Percentiles rank a stretch among this genome's conserved stretches.
These are phyloP conservation scores for Drosophila punjabiensis DNA, from an alignment of 1,140 invertebrate species.

Conservation along the genomic window DNA sequence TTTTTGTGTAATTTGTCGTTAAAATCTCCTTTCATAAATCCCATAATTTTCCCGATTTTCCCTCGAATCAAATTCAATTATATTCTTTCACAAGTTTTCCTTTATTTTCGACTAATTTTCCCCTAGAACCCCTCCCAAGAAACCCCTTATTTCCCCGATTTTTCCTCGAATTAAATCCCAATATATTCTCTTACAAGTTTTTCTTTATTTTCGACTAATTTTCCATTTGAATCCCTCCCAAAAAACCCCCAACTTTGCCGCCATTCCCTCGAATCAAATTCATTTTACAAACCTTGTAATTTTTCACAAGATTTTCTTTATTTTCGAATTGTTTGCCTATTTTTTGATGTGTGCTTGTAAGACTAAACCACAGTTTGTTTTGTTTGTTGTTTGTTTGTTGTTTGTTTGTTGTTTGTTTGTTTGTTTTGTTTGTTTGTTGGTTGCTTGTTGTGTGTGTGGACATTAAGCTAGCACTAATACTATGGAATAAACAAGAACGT, in stretches of 20 bases:
- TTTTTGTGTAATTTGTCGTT: no score
- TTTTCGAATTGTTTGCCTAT: conserved; percentile 47
- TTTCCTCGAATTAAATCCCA: neutral
- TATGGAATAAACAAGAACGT: conserved; percentile 61
- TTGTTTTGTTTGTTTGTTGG: conserved; percentile 45
- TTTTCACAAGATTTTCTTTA: conserved; percentile 34
- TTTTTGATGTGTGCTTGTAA: conserved; percentile 63
- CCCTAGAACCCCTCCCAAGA: neutral
- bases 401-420: conserved; percentile 68
- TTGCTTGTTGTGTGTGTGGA: conserved; percentile 43
- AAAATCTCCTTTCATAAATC: no score
- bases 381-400: conserved; percentile 61
- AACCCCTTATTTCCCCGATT: neutral
- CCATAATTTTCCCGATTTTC: no score
- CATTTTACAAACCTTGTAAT: neutral
- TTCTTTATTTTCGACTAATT: neutral
- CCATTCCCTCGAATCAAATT: neutral
- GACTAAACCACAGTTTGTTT: conserved; percentile 85
- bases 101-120: neutral
- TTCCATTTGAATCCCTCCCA: neutral
- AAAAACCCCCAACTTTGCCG: neutral
- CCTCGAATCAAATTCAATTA: no score
- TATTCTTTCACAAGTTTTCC: neutral
- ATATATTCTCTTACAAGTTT: neutral
- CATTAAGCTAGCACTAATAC: conserved; percentile 53